Evolutionary conservation across 2,113 vertebrate genomes (phyloP).

Genomic region (cat (Felis catus)): DNA sequence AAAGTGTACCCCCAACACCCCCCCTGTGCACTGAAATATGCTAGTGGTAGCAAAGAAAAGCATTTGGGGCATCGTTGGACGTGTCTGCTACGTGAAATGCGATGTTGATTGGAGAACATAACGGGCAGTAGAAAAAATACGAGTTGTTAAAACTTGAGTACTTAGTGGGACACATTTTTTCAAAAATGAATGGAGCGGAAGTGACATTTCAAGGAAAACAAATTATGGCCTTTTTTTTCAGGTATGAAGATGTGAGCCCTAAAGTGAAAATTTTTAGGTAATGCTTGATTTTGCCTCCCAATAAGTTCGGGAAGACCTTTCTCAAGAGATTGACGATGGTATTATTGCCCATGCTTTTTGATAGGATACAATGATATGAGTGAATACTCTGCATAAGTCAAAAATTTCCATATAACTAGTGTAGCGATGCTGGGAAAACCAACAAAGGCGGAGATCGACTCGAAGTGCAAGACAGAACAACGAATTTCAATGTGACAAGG

Average conservation of each 20-base stretch:
- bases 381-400: neutral
- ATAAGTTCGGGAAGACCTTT: neutral
- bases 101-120: neutral
- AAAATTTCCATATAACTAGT: neutral
- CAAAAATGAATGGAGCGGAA: neutral
- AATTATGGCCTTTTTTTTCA: neutral
- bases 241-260: neutral
- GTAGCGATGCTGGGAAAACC: neutral
- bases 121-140: neutral
- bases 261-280: neutral
- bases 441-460: neutral
- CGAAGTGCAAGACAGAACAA: neutral
- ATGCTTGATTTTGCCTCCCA: neutral
- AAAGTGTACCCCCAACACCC: too few species aligned
- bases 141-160: neutral
- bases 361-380: neutral
- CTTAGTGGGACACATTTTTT: neutral
- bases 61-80: fast-evolving
- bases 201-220: neutral
- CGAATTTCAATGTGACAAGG: neutral
- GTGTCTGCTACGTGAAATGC: neutral
- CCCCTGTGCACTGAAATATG: neutral
- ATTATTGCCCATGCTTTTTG: neutral
- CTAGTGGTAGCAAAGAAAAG: neutral
- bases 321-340: neutral